Evolutionary conservation across 2,888 invertebrate species (phyloP).

Genomic region (Tenthredo livida): DNA sequence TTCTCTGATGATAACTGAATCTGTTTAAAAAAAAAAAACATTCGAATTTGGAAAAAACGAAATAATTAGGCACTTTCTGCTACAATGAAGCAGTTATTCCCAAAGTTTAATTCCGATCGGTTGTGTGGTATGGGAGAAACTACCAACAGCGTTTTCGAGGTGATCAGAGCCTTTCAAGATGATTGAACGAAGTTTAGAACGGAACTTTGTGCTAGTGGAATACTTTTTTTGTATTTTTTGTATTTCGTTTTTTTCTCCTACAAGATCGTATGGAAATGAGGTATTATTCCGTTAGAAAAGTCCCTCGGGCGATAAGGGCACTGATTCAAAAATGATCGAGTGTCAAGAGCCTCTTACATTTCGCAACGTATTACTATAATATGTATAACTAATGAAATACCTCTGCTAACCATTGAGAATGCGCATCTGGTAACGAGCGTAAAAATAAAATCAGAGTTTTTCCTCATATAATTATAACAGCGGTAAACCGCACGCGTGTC

Average conservation of each 20-base stretch:
- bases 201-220: neutral
- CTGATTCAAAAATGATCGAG: neutral
- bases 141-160: no score
- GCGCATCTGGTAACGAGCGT: conserved; percentile 10
- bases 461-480: neutral
- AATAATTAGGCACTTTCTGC: no score
- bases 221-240: neutral
- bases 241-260: neutral
- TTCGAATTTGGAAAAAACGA: no score
- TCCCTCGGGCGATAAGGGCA: neutral
- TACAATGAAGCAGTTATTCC: no score
- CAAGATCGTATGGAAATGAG: neutral
- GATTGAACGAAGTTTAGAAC: neutral
- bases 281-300: neutral
- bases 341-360: neutral
- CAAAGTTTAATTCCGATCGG: no score
- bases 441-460: neutral
- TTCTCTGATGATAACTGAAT: no score
- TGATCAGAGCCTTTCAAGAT: neutral
- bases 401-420: neutral
- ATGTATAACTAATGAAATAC: neutral
- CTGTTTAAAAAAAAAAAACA: no score
- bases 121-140: no score
- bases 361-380: neutral
- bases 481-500: neutral